These are phyloP conservation scores for Drosophila infuscata DNA, from an alignment of 2,888 invertebrate species.

Conservation along the genomic window DNA sequence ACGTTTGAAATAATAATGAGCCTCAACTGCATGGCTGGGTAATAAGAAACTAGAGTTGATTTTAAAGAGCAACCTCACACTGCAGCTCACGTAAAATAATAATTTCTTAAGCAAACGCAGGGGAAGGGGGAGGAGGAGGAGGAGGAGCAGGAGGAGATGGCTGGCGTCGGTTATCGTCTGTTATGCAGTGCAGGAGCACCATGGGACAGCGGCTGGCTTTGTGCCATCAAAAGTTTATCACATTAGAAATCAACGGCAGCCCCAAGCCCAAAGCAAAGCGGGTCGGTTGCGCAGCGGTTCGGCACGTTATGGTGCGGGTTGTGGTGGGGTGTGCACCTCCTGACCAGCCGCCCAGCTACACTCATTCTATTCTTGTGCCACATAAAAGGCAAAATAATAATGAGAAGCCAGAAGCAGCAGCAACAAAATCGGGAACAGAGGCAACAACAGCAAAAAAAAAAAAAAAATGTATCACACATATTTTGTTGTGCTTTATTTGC, in stretches of 20 bases:
- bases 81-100: conserved; percentile 48
- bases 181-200: conserved; percentile 35
- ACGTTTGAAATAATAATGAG: conserved; percentile 66
- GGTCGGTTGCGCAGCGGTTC: conserved; percentile 11
- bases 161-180: background rate
- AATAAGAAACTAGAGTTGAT: conserved; percentile 59
- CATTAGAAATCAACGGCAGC: conserved; percentile 76
- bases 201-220: conserved; percentile 49
- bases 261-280: conserved; percentile 34
- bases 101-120: conserved; percentile 15
- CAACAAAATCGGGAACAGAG: conserved; percentile 33
- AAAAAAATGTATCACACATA: conserved; percentile 56
- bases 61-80: conserved; percentile 46
- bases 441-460: conserved; percentile 17
- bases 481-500: conserved; percentile 69
- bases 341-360: conserved; percentile 3
- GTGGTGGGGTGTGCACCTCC: conserved; percentile 6
- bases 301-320: background rate
- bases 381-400: conserved; percentile 77
- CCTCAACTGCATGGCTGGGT: conserved; percentile 54
- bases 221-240: conserved; percentile 74
- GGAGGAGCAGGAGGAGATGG: background rate
- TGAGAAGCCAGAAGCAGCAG: conserved; percentile 64
- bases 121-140: background rate
- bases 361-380: conserved; percentile 58